These are phyloP conservation scores for Monoplex corrugatus DNA, from an alignment of 2,888 invertebrate genomes.

Conservation along the genomic window DNA sequence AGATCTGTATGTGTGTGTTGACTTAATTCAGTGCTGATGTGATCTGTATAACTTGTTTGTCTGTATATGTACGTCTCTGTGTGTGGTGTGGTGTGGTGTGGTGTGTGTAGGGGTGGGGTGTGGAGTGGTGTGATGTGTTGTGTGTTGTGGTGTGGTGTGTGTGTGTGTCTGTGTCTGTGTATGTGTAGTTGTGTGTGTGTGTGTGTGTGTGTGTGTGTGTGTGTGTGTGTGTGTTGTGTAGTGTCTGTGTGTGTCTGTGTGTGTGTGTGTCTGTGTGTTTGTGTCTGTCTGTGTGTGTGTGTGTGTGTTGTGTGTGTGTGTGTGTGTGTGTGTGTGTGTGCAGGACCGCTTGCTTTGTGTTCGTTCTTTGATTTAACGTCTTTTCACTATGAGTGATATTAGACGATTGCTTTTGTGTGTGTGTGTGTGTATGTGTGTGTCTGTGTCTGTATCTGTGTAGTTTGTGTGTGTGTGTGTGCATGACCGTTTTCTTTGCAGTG, in stretches of 20 bases:
- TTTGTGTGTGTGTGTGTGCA: too few relatives aligned
- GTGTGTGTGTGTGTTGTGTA: not conserved
- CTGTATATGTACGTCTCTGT: too few relatives aligned
- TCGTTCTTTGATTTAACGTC: not conserved
- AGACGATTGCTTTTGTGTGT: not conserved
- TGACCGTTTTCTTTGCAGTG: too few relatives aligned
- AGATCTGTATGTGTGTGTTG: too few relatives aligned
- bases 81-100: too few relatives aligned
- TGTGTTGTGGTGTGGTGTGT: too few relatives aligned
- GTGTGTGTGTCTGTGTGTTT: not conserved
- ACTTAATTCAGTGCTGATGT: too few relatives aligned
- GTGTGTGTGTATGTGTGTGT: not conserved
- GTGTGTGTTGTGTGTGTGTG: not conserved
- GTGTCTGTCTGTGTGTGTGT: not conserved
- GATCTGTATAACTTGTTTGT: too few relatives aligned
- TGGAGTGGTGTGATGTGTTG: too few relatives aligned
- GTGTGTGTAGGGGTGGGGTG: too few relatives aligned
- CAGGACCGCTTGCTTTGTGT: not conserved
- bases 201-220: constrained; percentile 10
- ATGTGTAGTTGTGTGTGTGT: not conserved
- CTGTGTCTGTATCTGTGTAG: not conserved
- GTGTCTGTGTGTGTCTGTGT: not conserved
- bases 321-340: not conserved
- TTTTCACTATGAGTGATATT: not conserved
- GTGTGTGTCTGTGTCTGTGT: too few relatives aligned